Base-by-base conservation (phyloP, 2,888 invertebrate genomes). In the Ypsolopha scabrella region DNA sequence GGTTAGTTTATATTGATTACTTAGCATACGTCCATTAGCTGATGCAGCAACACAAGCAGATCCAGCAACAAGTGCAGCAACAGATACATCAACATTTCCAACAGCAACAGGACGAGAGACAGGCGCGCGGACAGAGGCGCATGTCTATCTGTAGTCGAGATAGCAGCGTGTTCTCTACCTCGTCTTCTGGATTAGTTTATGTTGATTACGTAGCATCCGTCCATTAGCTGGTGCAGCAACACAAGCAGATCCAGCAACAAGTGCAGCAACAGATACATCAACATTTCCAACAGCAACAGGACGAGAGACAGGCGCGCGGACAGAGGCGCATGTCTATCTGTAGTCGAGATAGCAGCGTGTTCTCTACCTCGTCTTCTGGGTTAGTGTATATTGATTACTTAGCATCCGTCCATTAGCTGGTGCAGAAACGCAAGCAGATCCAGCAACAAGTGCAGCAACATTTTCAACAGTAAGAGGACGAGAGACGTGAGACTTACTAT, bases 361-460 rank as follows among this genome's bases (percentile, higher is more conserved):
- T 39, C 65, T 55, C 51, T 60, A 61, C n/a, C n/a, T n/a, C n/a
- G n/a, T n/a, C n/a, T n/a, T n/a, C n/a, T n/a, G n/a, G n/a, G n/a
- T n/a, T n/a, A n/a, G n/a, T n/a, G n/a, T n/a, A n/a, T n/a, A n/a
- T n/a, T n/a, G n/a, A n/a, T n/a, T n/a, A n/a, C n/a, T n/a, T n/a
- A n/a, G n/a, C n/a, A 24, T 24, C 24, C 24, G 4, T 24, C 24
- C 24, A 24, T 14, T 63, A 59, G 33, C 65, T 64, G 14, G 61
- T 64, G 48, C 63, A 64, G 33, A 65, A 64, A 44, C 64, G 49
- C 56, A 67, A 10, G n/a, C 61, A 63, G 51, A 60, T 62, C 48
- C 55, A 68, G 48, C 67, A 67, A 3, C 70, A 66, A 14, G 72
- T 73, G 47, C 58, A 54, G 48, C 56, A 53, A 9, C 58, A 54